Conservation (phyloP, 2,797 vertebrate species). For the Onychomys torridus region DNA sequence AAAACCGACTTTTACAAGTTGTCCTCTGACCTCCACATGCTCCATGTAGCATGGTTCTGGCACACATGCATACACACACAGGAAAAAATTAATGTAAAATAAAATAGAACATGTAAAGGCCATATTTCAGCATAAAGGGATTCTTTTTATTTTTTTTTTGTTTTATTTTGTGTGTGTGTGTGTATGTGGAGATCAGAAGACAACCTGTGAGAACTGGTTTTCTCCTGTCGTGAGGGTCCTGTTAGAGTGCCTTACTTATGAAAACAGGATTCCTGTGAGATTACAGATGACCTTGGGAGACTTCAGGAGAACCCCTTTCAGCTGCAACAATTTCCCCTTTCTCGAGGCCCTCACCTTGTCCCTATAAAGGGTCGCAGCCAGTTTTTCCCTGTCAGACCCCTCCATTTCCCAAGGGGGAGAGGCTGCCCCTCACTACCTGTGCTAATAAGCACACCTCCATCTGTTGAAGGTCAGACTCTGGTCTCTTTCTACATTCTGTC, state of each 20-base stretch:
- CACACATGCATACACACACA: neutral
- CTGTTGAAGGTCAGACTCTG: neutral
- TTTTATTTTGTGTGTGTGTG: neutral
- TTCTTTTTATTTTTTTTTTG: neutral
- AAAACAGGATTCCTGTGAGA: neutral
- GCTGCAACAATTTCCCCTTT: neutral
- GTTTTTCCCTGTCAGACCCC: neutral
- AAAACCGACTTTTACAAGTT: neutral
- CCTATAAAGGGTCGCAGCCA: neutral
- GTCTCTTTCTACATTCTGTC: neutral
- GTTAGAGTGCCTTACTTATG: neutral
- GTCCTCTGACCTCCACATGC: neutral
- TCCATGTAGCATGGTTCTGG: too few relatives aligned
- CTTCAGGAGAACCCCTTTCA: neutral
- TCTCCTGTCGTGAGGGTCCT: neutral
- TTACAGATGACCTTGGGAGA: neutral
- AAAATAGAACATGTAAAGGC: constrained; percentile 14
- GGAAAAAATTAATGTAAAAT: neutral
- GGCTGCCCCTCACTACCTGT: neutral
- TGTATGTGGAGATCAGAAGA: neutral
- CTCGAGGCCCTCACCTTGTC: neutral
- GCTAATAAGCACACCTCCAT: too few relatives aligned
- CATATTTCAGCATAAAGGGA: neutral
- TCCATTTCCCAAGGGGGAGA: neutral
- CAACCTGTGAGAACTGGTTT: accelerated